phyloP scores from a whole-genome alignment of 2,888 invertebrate genomes.

The Octonoba sinensis region DNA sequence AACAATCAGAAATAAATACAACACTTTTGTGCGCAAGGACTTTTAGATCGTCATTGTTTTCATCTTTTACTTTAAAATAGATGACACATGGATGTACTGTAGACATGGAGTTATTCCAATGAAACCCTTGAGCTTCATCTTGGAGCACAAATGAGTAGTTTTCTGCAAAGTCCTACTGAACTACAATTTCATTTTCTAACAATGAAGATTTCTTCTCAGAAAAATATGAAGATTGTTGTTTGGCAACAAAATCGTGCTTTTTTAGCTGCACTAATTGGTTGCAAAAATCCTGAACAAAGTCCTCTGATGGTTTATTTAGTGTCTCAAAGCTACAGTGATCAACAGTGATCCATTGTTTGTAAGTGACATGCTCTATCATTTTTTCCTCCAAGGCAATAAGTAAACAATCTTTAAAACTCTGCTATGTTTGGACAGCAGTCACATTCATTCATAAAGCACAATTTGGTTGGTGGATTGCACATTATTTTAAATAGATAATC shows the following conservation, averaged over 20 bases:
- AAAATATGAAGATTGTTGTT: neutral
- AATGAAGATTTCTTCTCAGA: neutral
- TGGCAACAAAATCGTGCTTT: conserved; percentile 5
- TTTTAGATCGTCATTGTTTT: too few species aligned
- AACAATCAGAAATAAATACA: conserved; percentile 3
- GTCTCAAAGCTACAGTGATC: neutral
- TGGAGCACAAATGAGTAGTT: conserved; percentile 4
- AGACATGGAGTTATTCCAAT: neutral
- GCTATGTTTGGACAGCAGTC: too few species aligned
- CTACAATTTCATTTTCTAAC: neutral
- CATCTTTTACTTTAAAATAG: neutral
- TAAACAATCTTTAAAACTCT: too few species aligned
- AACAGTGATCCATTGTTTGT: conserved; percentile 3
- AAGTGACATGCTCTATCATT: neutral
- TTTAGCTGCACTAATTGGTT: neutral
- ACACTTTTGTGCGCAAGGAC: neutral
- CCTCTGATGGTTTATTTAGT: neutral
- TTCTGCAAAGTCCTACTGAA: neutral
- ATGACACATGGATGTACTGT: neutral
- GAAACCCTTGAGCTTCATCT: conserved; percentile 3
- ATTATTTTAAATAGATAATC: too few species aligned
- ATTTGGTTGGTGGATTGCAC: too few species aligned
- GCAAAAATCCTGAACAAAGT: neutral
- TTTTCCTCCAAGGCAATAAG: neutral
- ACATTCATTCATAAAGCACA: too few species aligned